Evolutionary conservation across 2,797 vertebrate species (phyloP), one percentile per base, ranked within the genome.

Genomic region (Gymnopithys bicolor): DNA sequence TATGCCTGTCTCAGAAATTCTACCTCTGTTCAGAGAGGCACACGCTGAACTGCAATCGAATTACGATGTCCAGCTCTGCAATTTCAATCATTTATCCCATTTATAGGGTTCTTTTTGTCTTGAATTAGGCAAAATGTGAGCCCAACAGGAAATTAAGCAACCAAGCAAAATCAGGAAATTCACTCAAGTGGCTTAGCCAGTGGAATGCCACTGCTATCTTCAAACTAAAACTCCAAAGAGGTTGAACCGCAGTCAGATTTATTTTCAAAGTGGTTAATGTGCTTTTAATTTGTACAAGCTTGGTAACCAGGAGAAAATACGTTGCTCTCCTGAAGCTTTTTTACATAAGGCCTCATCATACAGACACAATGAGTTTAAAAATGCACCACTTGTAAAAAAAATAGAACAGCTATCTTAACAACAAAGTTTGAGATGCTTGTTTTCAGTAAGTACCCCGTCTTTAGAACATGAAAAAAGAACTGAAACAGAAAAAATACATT

Each of bases 121-220:
- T 91, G 89, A 96, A 96, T 96, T 94, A 97, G 68, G 94, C 79
- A 95, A 97, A 95, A 96, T 69, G 84, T 94, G 93, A 97, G 90
- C 92, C 96, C 86, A 94, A 97, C 93, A 95, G 96, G 96, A 97
- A 97, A 97, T 97, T 90, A 96, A 95, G 95, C 89, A 91, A 93
- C 85, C 68, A 93, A 96, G 95, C 55, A 95, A 94, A 97, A 94
- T 90, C 95, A 95, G 96, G 96, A 96, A 97, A 97, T 95, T 95
- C 92, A 95, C 94, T 96, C 92, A 91, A 94, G 90, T 90, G 93
- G 73, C 82, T 95, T 89, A 97, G 89, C 53, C 87, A 64, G 59
- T 79, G 94, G 89, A 95, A 96, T 96, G 88, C 68, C 91, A 87
- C 73, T 76, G 87, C 87, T 93, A 91, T 95, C 94, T 95, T 93